Conservation (phyloP, 2,113 vertebrate genomes). For the Nothobranchius kuhntae region DNA sequence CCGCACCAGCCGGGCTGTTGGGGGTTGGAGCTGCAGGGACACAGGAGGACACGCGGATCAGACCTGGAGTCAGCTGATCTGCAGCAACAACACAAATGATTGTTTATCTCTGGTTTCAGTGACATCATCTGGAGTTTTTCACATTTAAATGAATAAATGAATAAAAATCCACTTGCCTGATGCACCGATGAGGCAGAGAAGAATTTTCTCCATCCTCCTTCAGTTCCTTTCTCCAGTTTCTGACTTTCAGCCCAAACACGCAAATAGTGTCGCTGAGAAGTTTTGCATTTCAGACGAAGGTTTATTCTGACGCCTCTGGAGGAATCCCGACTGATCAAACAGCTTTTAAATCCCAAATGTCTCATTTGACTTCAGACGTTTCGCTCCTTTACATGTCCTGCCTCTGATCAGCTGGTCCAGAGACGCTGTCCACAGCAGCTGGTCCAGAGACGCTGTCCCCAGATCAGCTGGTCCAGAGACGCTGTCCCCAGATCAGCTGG, state of each 20-base stretch:
- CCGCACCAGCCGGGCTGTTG: neutral
- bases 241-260: neutral
- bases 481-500: too few relatives aligned
- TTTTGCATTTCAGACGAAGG: neutral
- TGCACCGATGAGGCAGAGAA: neutral
- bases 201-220: neutral
- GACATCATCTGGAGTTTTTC: too few relatives aligned
- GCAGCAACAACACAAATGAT: too few relatives aligned
- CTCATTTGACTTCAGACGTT: neutral
- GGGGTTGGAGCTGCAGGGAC: neutral
- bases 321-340: neutral
- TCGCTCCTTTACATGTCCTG: too few relatives aligned
- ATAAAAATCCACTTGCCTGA: conserved; percentile 1
- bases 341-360: neutral
- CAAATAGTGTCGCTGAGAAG: neutral
- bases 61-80: neutral
- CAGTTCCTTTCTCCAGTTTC: neutral
- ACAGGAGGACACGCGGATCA: neutral
- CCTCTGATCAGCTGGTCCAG: too few relatives aligned
- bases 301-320: too few relatives aligned
- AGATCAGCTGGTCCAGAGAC: too few relatives aligned
- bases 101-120: too few relatives aligned
- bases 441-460: too few relatives aligned
- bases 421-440: too few relatives aligned
- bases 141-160: too few relatives aligned